Percentiles rank a stretch among this genome's conserved stretches.
These are phyloP conservation scores for Luperina testacea DNA, from an alignment of 2,888 invertebrate genomes.

Conservation along the genomic window DNA sequence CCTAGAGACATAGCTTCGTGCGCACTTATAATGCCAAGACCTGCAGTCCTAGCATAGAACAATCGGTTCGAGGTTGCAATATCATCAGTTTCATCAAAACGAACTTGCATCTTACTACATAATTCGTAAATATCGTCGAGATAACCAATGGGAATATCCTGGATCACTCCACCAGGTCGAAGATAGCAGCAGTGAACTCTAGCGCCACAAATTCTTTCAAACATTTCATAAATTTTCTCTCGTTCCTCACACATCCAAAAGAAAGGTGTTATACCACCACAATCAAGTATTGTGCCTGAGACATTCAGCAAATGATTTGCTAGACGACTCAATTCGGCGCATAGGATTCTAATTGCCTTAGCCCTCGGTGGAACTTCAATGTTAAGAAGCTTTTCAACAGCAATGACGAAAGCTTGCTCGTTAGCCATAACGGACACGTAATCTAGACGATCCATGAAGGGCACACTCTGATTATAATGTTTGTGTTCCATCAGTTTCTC, in stretches of 20 bases:
- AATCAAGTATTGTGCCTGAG: slow-evolving; percentile 93
- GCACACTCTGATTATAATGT: slow-evolving; percentile 95
- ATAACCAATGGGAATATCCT: slow-evolving; percentile 90
- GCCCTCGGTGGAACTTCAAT: slow-evolving; percentile 94
- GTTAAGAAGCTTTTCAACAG: slow-evolving; percentile 95
- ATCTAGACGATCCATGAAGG: slow-evolving; percentile 96
- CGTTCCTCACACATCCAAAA: slow-evolving; percentile 98
- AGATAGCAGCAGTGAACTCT: slow-evolving; percentile 96
- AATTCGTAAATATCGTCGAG: slow-evolving; percentile 95
- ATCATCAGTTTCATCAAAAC: slow-evolving; percentile 96
- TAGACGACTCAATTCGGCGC: slow-evolving; percentile 94
- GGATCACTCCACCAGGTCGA: slow-evolving; percentile 94
- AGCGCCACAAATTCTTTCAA: slow-evolving; percentile 95
- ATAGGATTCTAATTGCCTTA: slow-evolving; percentile 94
- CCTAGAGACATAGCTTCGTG: slow-evolving; percentile 94
- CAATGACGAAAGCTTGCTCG: slow-evolving; percentile 94
- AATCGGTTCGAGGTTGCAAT: slow-evolving; percentile 94
- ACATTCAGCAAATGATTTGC: slow-evolving; percentile 95
- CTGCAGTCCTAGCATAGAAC: slow-evolving; percentile 91
- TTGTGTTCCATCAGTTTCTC: slow-evolving; percentile 97
- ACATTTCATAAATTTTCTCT: slow-evolving; percentile 96
- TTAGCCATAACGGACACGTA: slow-evolving; percentile 96
- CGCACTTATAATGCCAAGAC: slow-evolving; percentile 93
- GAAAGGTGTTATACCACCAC: slow-evolving; percentile 96
- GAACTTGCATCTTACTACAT: slow-evolving; percentile 91